Percentiles rank a stretch among this genome's conserved stretches.
Evolutionary conservation across 2,888 invertebrate species (phyloP).

Genomic region (Odiellus spinosus): DNA sequence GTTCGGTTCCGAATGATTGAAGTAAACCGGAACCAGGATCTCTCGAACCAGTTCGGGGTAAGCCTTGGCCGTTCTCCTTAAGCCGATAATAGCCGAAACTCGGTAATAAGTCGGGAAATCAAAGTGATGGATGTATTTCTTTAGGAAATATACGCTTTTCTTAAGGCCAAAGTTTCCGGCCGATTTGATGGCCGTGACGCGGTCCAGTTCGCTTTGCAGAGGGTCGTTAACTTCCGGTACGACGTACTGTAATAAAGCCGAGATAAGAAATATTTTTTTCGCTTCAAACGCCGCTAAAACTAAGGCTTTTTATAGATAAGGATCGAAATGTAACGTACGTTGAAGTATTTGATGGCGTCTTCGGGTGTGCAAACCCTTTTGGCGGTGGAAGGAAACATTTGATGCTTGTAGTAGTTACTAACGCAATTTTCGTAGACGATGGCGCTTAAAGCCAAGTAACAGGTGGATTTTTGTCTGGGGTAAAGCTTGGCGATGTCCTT

Average conservation of each 20-base stretch:
- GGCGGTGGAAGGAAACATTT: background rate
- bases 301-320: too few species aligned
- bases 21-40: conserved; percentile 22
- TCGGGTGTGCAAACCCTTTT: conserved; percentile 6
- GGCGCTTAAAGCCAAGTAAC: conserved; percentile 24
- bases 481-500: conserved; percentile 18
- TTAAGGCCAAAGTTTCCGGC: conserved; percentile 28
- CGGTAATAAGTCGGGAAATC: conserved; percentile 20
- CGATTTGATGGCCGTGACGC: conserved; percentile 24
- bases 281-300: too few species aligned
- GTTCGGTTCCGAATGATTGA: conserved; percentile 25
- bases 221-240: background rate
- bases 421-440: conserved; percentile 27
- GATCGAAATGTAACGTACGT: conserved; percentile 11
- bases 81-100: conserved; percentile 26
- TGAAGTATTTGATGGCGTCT: conserved; percentile 12
- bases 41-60: conserved; percentile 16
- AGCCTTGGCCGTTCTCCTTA: conserved; percentile 22
- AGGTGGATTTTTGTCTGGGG: conserved; percentile 16
- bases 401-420: conserved; percentile 4
- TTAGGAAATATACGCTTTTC: conserved; percentile 23
- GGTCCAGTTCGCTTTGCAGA: conserved; percentile 15
- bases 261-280: too few species aligned
- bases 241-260: too few species aligned
- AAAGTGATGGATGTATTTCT: conserved; percentile 22